A percentile compares a stretch with the other conserved stretches of the same genome.
phyloP scores from a whole-genome alignment of 2,113 vertebrate species.

The Acrocephalus kingi region DNA sequence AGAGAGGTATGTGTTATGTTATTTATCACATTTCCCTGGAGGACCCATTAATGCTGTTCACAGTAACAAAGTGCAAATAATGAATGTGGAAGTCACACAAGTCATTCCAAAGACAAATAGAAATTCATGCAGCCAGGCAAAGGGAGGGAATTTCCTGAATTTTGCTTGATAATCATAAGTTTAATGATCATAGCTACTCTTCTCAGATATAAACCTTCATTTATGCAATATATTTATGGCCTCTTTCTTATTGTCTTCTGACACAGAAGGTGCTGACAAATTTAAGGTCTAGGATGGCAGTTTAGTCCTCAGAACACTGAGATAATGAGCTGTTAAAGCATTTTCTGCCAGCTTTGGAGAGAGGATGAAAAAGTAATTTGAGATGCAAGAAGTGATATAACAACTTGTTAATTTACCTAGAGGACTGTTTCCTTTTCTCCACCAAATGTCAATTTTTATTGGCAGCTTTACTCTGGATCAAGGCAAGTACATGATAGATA shows the following conservation, averaged over 20 bases:
- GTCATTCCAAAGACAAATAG: background rate
- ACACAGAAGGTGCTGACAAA: background rate
- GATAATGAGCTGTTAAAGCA: slow-evolving; percentile 44
- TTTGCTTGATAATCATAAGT: background rate
- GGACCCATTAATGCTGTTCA: background rate
- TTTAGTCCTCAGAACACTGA: slow-evolving; percentile 1
- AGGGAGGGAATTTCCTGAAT: background rate
- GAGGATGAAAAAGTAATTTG: slow-evolving; percentile 10
- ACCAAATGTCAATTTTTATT: background rate
- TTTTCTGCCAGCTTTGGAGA: slow-evolving; percentile 47
- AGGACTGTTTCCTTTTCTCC: background rate
- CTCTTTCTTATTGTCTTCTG: background rate
- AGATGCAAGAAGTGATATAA: slow-evolving; percentile 21
- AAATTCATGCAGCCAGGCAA: background rate
- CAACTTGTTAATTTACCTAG: background rate
- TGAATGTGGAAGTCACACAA: background rate
- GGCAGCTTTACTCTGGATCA: background rate
- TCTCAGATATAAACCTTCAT: background rate
- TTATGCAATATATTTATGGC: background rate
- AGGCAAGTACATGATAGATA: background rate
- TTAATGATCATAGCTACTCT: background rate
- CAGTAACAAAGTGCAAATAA: background rate
- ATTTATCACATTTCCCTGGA: background rate
- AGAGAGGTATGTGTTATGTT: background rate
- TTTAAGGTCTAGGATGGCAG: background rate